These are phyloP conservation scores for Drymodes brunneopygia DNA, from an alignment of 2,113 vertebrate species.

Conservation along the genomic window DNA sequence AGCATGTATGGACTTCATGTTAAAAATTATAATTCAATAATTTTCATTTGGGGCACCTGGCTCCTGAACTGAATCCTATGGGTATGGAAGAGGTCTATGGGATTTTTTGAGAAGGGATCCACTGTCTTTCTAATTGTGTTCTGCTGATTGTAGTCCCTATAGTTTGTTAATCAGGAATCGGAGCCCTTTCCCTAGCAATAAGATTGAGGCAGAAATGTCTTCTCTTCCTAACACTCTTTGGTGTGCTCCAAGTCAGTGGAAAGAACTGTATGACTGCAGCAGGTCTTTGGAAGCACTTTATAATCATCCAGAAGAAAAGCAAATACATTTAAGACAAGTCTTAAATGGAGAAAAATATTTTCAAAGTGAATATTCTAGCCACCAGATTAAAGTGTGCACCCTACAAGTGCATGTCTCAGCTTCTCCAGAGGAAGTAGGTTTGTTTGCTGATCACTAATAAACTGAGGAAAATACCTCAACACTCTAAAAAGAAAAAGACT, in stretches of 20 bases:
- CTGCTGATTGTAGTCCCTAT: neutral
- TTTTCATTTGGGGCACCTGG: neutral
- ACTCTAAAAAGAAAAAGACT: neutral
- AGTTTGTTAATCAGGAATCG: neutral
- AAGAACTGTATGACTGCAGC: neutral
- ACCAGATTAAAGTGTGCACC: neutral
- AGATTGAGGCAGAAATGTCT: neutral
- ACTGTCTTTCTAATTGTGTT: neutral
- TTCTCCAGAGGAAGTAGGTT: neutral
- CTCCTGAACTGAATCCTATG: neutral
- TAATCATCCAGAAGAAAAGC: neutral
- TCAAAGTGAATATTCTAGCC: neutral
- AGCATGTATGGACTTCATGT: neutral
- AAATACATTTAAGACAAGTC: neutral
- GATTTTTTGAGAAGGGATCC: neutral
- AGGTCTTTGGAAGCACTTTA: neutral
- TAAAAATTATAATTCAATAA: neutral
- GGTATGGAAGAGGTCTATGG: neutral
- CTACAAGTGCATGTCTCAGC: neutral
- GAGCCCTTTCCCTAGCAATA: neutral
- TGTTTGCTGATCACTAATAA: neutral
- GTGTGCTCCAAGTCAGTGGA: neutral
- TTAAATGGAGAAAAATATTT: neutral
- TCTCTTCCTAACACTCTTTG: neutral
- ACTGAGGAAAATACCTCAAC: neutral